Evolutionary conservation across 1,140 invertebrate species (phyloP).

Genomic region (Ips typographus): DNA sequence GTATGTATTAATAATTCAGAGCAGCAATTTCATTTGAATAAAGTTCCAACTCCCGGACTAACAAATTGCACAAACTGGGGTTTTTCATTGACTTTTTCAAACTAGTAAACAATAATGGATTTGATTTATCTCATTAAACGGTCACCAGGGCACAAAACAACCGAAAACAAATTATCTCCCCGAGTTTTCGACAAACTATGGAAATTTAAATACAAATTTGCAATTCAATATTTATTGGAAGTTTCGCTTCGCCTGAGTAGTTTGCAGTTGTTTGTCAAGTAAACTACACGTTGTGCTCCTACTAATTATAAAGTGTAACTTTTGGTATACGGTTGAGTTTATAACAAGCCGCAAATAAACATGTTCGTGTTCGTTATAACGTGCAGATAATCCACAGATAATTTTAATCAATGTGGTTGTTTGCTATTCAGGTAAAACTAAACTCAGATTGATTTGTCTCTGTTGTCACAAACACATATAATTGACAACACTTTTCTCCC

Average conservation of each 20-base stretch:
- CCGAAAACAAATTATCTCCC: conserved; percentile 3
- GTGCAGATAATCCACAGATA: neutral
- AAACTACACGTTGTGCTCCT: conserved; percentile 1
- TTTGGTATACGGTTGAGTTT: neutral
- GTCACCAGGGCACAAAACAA: neutral
- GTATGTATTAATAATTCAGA: no score
- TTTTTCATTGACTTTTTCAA: no score
- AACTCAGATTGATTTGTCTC: neutral
- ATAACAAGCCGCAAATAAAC: conserved; percentile 3
- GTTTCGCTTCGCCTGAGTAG: neutral
- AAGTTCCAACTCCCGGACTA: no score
- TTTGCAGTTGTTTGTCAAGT: neutral
- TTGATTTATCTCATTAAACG: conserved; percentile 4
- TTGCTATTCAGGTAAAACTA: no score
- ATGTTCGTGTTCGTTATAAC: neutral
- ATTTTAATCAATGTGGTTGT: neutral
- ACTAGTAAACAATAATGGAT: neutral
- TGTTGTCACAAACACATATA: neutral
- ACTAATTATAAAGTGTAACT: conserved; percentile 6
- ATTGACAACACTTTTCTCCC: no score
- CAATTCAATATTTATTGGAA: conserved; percentile 2
- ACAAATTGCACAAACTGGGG: no score
- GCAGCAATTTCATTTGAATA: no score
- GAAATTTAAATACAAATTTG: conserved; percentile 2
- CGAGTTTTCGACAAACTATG: neutral